phyloP scores from a whole-genome alignment of 2,888 invertebrate species.

The Diachrysia chrysitis region DNA sequence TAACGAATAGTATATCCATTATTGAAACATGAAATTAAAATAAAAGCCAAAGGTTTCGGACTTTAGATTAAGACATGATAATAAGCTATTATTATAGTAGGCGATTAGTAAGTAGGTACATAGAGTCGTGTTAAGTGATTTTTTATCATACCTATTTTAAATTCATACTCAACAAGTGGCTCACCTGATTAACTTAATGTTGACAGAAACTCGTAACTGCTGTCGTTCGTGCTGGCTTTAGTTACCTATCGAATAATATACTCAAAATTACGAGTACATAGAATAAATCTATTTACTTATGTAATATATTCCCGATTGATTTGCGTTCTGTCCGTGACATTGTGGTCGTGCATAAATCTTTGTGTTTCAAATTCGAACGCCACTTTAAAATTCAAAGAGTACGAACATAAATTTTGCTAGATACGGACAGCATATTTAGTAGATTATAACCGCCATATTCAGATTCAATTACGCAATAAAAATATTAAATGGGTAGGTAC shows the following conservation, averaged over 20 bases:
- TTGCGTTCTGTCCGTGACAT: slow-evolving; percentile 43
- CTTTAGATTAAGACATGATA: too few relatives aligned
- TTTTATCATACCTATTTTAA: not conserved
- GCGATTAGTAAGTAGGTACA: too few relatives aligned
- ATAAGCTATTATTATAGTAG: too few relatives aligned
- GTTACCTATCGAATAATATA: not conserved
- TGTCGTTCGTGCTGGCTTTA: not conserved
- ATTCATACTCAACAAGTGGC: not conserved
- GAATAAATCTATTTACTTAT: not conserved
- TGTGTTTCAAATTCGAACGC: slow-evolving; percentile 40
- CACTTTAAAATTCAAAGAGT: slow-evolving; percentile 54
- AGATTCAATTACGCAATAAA: slow-evolving; percentile 31
- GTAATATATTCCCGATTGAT: slow-evolving; percentile 44
- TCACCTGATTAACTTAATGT: not conserved
- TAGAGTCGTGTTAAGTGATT: not conserved
- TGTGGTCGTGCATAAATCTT: slow-evolving; percentile 51
- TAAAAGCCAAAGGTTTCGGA: too few relatives aligned
- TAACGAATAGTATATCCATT: too few relatives aligned
- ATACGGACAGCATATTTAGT: slow-evolving; percentile 46
- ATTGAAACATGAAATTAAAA: too few relatives aligned
- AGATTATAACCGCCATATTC: slow-evolving; percentile 41
- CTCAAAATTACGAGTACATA: slow-evolving; percentile 5
- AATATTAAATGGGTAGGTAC: slow-evolving; percentile 7
- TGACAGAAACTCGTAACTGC: not conserved
- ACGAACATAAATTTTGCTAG: slow-evolving; percentile 44